A percentile compares a stretch with the other conserved stretches of the same genome.
Conservation (phyloP, 2,113 vertebrate genomes). For the Carettochelys insculpta region DNA sequence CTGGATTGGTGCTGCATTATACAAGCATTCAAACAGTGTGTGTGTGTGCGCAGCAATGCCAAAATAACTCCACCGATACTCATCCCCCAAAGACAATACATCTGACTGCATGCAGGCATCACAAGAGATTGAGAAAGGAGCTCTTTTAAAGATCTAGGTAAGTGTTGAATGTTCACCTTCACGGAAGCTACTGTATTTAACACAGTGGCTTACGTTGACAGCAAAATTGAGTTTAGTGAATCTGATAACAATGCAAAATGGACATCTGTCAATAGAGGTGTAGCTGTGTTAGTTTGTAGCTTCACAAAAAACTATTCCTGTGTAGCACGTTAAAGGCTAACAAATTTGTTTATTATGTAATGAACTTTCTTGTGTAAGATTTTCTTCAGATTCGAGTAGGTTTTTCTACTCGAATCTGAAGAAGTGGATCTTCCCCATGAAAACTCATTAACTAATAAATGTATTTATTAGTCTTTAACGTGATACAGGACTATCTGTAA, state of each 20-base stretch:
- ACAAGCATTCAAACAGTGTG: background rate
- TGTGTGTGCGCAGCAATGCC: background rate
- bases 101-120: background rate
- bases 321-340: too few species aligned
- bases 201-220: background rate
- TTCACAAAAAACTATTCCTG: too few species aligned
- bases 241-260: slow-evolving; percentile 3
- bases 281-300: too few species aligned
- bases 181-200: slow-evolving; percentile 19
- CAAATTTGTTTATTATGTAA: too few species aligned
- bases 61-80: background rate
- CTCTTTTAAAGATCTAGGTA: slow-evolving; percentile 29
- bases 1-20: background rate
- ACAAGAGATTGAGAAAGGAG: background rate
- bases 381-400: too few species aligned
- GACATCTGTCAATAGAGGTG: slow-evolving; percentile 27
- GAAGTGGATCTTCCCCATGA: too few species aligned
- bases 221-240: slow-evolving; percentile 44
- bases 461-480: too few species aligned
- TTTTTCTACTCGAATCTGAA: too few species aligned
- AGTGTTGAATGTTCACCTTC: slow-evolving; percentile 47
- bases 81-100: background rate
- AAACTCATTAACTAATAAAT: too few species aligned
- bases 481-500: too few species aligned
- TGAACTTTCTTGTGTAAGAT: too few species aligned